A percentile compares a stretch with the other conserved stretches of the same genome.
Conservation (phyloP, 2,888 invertebrate genomes). For the Phania funesta region DNA sequence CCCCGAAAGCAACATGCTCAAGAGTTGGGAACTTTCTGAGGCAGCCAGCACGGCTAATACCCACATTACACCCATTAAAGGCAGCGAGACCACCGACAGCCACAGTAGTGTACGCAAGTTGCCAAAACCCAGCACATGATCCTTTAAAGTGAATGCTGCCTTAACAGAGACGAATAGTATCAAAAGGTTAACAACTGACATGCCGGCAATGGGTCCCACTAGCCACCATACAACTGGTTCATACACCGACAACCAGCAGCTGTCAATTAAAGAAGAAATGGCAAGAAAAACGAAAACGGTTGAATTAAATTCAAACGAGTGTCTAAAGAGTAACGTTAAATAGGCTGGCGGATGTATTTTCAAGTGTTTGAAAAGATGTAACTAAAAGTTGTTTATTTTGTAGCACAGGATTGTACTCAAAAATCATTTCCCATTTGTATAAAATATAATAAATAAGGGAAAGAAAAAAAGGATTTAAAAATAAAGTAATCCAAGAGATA, state of each 20-base stretch:
- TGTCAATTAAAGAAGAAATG: conserved; percentile 77
- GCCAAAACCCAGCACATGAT: conserved; percentile 93
- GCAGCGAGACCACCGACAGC: conserved; percentile 92
- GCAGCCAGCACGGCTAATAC: conserved; percentile 90
- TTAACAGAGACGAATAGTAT: conserved; percentile 92
- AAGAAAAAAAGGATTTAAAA: background rate
- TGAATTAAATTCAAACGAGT: conserved; percentile 3
- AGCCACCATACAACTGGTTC: conserved; percentile 97
- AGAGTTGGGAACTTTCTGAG: conserved; percentile 86
- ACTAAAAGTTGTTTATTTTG: no score
- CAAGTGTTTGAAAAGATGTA: no score
- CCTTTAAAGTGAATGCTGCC: conserved; percentile 94
- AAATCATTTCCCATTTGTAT: no score
- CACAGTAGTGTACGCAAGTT: conserved; percentile 91
- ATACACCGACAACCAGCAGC: conserved; percentile 97
- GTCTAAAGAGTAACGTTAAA: background rate
- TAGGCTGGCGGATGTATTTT: no score
- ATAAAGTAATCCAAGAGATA: conserved; percentile 5
- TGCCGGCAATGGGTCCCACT: conserved; percentile 92
- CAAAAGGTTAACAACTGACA: conserved; percentile 88
- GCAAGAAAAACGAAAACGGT: background rate
- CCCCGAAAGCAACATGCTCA: conserved; percentile 89
- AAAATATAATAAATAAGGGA: no score
- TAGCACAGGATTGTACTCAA: no score
- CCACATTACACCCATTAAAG: conserved; percentile 92